Evolutionary conservation across 2,113 vertebrate species (phyloP).

Genomic region (Dicerorhinus sumatrensis): DNA sequence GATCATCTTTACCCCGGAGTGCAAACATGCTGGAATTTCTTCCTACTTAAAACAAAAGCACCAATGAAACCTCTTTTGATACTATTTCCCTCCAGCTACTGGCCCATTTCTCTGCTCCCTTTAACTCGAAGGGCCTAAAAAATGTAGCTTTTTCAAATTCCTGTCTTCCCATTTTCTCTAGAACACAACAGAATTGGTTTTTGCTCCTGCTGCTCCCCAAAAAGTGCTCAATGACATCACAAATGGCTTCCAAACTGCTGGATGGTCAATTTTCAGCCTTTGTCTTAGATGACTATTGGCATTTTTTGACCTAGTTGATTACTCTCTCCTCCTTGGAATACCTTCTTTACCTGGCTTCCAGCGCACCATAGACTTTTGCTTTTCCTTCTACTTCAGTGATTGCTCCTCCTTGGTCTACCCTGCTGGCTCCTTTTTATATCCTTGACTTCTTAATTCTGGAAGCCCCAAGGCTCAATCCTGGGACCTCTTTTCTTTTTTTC

Average conservation of each 20-base stretch:
- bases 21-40: not conserved
- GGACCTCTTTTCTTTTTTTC: not conserved
- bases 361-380: not conserved
- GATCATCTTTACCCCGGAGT: not conserved
- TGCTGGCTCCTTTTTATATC: not conserved
- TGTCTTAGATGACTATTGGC: not conserved
- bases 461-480: not conserved
- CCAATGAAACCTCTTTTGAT: constrained; percentile 7
- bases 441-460: not conserved
- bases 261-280: not conserved
- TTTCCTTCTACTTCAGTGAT: not conserved
- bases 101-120: not conserved
- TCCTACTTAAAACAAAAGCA: not conserved
- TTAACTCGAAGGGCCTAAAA: not conserved
- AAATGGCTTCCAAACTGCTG: not conserved
- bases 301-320: not conserved
- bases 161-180: not conserved
- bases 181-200: not conserved
- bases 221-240: not conserved
- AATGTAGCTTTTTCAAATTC: not conserved
- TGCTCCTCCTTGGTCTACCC: not conserved
- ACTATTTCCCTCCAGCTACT: not conserved
- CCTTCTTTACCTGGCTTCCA: not conserved
- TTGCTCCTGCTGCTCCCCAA: not conserved
- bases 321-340: not conserved